These are phyloP conservation scores for Biston stratarius DNA, from an alignment of 2,888 invertebrate genomes.

Conservation along the genomic window DNA sequence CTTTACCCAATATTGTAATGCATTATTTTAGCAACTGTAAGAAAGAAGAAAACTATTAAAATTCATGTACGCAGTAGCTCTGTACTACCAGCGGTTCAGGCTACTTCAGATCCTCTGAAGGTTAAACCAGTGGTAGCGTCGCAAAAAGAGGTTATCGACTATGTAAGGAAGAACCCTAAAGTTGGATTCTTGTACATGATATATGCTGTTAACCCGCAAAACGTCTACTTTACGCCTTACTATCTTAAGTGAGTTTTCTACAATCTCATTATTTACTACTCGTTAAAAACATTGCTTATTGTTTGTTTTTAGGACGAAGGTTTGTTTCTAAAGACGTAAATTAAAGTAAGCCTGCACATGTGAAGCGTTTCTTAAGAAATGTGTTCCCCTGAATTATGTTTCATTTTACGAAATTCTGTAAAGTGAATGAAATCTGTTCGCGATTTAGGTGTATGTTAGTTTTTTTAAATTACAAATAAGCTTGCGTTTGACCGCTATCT, in stretches of 20 bases:
- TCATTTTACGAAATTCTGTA: too few species aligned
- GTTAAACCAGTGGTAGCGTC: constrained; percentile 76
- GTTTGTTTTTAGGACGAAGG: too few species aligned
- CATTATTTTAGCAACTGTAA: constrained; percentile 44
- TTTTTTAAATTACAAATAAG: too few species aligned
- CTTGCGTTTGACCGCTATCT: too few species aligned
- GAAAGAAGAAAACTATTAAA: constrained; percentile 62
- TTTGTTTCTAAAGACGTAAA: too few species aligned
- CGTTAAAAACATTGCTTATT: too few species aligned
- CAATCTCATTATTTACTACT: background rate
- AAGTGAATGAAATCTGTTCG: too few species aligned
- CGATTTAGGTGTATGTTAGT: too few species aligned
- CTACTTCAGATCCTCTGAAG: constrained; percentile 70
- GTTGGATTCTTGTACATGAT: constrained; percentile 91
- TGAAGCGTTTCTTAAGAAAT: too few species aligned
- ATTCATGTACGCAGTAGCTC: constrained; percentile 53
- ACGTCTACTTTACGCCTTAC: constrained; percentile 91
- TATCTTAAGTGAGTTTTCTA: constrained; percentile 87
- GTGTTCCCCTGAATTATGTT: too few species aligned
- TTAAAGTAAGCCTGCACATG: too few species aligned
- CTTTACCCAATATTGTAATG: background rate
- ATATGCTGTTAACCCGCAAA: constrained; percentile 90
- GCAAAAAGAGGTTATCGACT: constrained; percentile 76
- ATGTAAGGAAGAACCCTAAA: constrained; percentile 84
- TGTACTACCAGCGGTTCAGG: constrained; percentile 37